Conservation (phyloP, 2,888 invertebrate genomes). For the Baccha elongata region DNA sequence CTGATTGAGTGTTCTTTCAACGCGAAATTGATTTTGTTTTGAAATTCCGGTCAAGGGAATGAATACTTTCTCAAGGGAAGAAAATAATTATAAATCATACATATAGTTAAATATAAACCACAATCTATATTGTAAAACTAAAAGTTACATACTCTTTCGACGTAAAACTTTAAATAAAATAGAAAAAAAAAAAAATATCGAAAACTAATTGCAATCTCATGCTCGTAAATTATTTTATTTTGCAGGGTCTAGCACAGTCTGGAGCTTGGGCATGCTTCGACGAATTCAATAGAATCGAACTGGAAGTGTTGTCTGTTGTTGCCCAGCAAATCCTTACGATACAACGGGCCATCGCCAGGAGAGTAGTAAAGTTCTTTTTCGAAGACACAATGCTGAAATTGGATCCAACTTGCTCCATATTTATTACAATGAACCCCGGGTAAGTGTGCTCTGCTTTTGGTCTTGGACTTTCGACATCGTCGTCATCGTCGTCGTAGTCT, state of each 20-base stretch:
- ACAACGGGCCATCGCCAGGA: slow-evolving; percentile 91
- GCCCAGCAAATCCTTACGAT: slow-evolving; percentile 97
- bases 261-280: slow-evolving; percentile 98
- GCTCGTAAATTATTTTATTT: slow-evolving; percentile 30
- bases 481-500: background rate
- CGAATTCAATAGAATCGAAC: slow-evolving; percentile 96
- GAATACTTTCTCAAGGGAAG: background rate
- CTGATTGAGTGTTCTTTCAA: background rate
- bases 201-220: slow-evolving; percentile 62
- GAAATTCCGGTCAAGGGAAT: background rate
- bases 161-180: background rate
- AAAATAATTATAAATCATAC: slow-evolving; percentile 38
- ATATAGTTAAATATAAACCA: slow-evolving; percentile 24
- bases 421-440: slow-evolving; percentile 98
- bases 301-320: slow-evolving; percentile 95
- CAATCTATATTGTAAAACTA: no score
- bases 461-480: no score
- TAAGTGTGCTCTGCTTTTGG: slow-evolving; percentile 79
- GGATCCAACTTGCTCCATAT: slow-evolving; percentile 94
- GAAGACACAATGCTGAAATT: slow-evolving; percentile 95
- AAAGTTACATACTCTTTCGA: background rate
- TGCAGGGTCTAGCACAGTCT: slow-evolving; percentile 92
- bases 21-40: slow-evolving; percentile 39
- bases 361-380: slow-evolving; percentile 91
- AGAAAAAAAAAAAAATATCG: background rate